A percentile compares a stretch with the other conserved stretches of the same genome.
phyloP scores from a whole-genome alignment of 2,113 vertebrate genomes.

The Thunnus thynnus region DNA sequence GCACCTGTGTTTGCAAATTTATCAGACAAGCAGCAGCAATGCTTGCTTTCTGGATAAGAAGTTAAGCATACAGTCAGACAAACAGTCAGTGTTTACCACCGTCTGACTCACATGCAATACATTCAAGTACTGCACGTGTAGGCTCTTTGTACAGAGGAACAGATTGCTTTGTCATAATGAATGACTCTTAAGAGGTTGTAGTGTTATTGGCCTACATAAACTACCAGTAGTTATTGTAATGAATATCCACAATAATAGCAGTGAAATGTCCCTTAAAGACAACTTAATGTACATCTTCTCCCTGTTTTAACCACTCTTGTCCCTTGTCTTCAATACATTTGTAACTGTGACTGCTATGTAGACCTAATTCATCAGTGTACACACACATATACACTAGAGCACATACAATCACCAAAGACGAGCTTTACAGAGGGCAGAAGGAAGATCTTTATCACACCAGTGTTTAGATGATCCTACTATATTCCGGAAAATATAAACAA shows the following conservation, averaged over 20 bases:
- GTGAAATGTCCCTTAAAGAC: constrained; percentile 47
- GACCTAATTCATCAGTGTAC: background rate
- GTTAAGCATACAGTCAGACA: background rate
- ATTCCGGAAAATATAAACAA: too few species aligned
- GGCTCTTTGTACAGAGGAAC: background rate
- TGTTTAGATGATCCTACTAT: background rate
- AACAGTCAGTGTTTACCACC: background rate
- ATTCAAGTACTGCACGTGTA: background rate
- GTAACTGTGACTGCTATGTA: background rate
- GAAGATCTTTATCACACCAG: constrained; percentile 38
- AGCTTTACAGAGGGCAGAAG: constrained; percentile 64
- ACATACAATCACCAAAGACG: constrained; percentile 7
- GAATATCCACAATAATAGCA: constrained; percentile 10
- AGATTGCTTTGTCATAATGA: background rate
- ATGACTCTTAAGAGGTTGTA: background rate
- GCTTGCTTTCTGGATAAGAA: background rate
- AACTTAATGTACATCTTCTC: background rate
- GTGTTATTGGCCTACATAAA: background rate
- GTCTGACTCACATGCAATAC: background rate
- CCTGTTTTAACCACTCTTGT: background rate
- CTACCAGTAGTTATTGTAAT: background rate
- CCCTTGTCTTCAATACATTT: background rate
- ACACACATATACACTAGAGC: constrained; percentile 5
- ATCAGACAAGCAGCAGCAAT: background rate
- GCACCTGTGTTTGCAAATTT: background rate